Percentiles rank a stretch among this genome's conserved stretches.
Evolutionary conservation across 92 coral and sea anemone species (phyloP).

Genomic region (Porites cylindrica): DNA sequence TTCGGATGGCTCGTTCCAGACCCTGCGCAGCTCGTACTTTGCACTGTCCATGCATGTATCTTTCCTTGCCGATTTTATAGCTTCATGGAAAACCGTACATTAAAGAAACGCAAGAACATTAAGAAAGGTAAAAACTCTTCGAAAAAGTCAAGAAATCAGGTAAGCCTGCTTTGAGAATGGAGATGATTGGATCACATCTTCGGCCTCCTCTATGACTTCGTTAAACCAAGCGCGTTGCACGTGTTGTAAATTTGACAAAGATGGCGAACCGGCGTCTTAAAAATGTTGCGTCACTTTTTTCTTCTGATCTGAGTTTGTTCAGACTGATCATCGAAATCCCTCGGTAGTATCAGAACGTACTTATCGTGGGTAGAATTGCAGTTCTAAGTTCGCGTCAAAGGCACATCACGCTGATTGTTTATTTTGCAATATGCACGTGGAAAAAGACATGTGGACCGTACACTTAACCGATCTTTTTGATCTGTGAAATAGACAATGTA

Average conservation of each 20-base stretch:
- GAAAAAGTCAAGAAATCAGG: neutral
- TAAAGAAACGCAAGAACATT: neutral
- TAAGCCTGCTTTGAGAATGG: neutral
- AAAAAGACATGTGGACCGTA: no score
- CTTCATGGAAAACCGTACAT: constrained; percentile 12
- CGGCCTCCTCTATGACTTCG: neutral
- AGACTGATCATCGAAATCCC: neutral
- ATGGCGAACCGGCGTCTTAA: constrained; percentile 20
- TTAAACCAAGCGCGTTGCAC: neutral
- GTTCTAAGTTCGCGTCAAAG: no score
- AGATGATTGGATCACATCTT: neutral
- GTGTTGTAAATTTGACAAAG: neutral
- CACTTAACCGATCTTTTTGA: no score
- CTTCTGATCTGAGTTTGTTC: neutral
- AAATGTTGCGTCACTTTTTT: constrained; percentile 8
- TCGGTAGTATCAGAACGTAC: neutral
- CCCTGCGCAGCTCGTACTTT: neutral
- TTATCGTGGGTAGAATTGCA: neutral
- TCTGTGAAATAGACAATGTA: no score
- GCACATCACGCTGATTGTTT: no score
- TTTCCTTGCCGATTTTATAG: neutral
- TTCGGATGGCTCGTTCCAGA: neutral
- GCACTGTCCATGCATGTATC: neutral
- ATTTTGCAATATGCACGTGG: no score
- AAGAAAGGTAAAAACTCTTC: constrained; percentile 9